Evolutionary conservation across 2,113 vertebrate genomes (phyloP).

Genomic region (Leucoraja erinaceus): DNA sequence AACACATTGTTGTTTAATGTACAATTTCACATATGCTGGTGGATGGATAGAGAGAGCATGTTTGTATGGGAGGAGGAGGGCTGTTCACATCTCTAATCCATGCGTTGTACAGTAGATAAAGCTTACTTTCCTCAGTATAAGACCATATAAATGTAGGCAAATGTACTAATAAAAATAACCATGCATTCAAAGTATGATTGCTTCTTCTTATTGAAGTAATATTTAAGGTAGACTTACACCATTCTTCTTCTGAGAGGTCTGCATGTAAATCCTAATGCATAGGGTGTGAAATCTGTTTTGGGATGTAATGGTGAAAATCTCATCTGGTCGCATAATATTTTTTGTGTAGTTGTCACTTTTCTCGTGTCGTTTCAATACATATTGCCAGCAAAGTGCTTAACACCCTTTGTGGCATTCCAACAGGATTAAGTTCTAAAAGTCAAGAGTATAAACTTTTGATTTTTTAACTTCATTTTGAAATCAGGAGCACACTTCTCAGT

Average conservation of each 20-base stretch:
- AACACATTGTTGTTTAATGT: constrained; percentile 29
- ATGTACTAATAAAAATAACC: background rate
- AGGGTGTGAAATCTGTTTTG: too few relatives aligned
- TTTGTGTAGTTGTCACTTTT: too few relatives aligned
- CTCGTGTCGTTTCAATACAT: too few relatives aligned
- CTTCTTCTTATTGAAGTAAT: background rate
- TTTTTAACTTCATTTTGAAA: too few relatives aligned
- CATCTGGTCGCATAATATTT: background rate
- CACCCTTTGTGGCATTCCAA: too few relatives aligned
- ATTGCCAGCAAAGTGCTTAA: too few relatives aligned
- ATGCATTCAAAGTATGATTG: background rate
- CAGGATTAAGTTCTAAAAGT: too few relatives aligned
- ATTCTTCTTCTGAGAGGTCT: background rate
- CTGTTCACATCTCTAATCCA: background rate
- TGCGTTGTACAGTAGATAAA: background rate
- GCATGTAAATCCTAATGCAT: background rate
- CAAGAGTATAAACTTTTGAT: too few relatives aligned
- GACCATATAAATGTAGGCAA: background rate
- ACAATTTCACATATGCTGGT: constrained; percentile 17
- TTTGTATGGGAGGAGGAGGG: background rate
- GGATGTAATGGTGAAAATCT: background rate
- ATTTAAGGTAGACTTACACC: background rate
- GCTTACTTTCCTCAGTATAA: background rate
- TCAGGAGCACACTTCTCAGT: too few relatives aligned
- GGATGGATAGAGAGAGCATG: background rate